Conservation (phyloP, 2,113 vertebrate genomes). For the Phalacrocorax aristotelis region DNA sequence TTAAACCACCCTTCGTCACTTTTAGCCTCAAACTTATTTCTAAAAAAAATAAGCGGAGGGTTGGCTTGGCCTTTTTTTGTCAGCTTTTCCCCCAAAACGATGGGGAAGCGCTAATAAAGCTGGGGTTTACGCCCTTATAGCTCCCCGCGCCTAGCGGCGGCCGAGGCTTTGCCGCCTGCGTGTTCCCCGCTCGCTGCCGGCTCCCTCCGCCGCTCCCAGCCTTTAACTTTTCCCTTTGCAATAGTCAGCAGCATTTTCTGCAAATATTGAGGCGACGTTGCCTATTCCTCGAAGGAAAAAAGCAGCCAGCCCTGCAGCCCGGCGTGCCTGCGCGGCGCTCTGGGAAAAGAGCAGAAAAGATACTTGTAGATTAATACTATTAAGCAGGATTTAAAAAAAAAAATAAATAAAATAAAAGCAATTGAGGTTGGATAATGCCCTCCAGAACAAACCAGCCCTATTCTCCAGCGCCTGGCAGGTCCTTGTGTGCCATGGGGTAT, state of each 20-base stretch:
- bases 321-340: neutral
- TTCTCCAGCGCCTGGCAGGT: neutral
- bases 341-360: neutral
- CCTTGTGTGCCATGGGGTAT: neutral
- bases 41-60: neutral
- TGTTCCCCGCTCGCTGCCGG: neutral
- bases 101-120: rapidly evolving
- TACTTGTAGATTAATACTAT: neutral
- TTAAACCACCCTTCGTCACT: neutral
- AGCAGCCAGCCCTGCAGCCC: neutral
- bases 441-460: neutral
- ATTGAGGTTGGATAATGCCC: neutral
- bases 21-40: neutral
- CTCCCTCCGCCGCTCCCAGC: neutral
- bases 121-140: neutral
- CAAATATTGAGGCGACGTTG: neutral
- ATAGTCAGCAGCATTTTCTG: neutral
- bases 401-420: neutral
- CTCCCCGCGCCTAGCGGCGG: neutral
- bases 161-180: neutral
- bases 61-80: neutral
- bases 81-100: neutral
- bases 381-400: neutral
- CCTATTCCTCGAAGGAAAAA: neutral
- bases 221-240: neutral